Percentiles rank a stretch among this genome's conserved stretches.
These are phyloP conservation scores for Tetraneura akinire DNA, from an alignment of 1,140 invertebrate genomes.

Conservation along the genomic window DNA sequence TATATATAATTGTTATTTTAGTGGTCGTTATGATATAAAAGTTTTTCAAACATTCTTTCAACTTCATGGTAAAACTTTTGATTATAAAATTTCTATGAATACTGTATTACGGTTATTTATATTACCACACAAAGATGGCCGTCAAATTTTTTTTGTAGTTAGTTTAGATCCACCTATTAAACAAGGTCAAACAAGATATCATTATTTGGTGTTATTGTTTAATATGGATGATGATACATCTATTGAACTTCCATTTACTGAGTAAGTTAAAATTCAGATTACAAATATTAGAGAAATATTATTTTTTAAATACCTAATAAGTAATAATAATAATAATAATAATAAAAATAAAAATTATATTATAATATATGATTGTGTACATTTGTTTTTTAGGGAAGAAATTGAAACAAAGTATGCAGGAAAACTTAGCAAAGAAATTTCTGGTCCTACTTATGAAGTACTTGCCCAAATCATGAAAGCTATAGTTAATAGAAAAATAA, in stretches of 20 bases:
- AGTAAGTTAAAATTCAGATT: slow-evolving; percentile 66
- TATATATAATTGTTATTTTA: slow-evolving; percentile 60
- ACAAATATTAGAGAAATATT: neutral
- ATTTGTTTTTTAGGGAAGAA: slow-evolving; percentile 69
- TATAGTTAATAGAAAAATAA: slow-evolving; percentile 91
- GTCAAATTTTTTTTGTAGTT: slow-evolving; percentile 99
- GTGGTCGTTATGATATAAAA: slow-evolving; percentile 99
- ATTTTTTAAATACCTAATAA: neutral
- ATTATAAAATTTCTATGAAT: slow-evolving; percentile 98
- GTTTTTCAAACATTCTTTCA: slow-evolving; percentile 97
- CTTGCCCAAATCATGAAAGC: slow-evolving; percentile 95
- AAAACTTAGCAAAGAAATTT: slow-evolving; percentile 87
- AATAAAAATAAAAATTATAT: too few relatives aligned
- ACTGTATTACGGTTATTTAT: slow-evolving; percentile 93
- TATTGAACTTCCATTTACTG: slow-evolving; percentile 88
- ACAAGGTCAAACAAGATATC: slow-evolving; percentile 96
- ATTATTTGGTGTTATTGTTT: slow-evolving; percentile 94
- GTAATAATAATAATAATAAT: neutral
- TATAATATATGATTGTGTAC: slow-evolving; percentile 16
- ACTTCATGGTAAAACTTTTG: slow-evolving; percentile 99
- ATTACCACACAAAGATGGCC: slow-evolving; percentile 94
- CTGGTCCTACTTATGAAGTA: slow-evolving; percentile 93
- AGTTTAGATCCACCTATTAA: slow-evolving; percentile 99
- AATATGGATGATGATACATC: slow-evolving; percentile 88
- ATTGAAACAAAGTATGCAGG: slow-evolving; percentile 92